Percentiles rank a stretch among this genome's conserved stretches.
phyloP scores from a whole-genome alignment of 1,140 invertebrate species.

The Aethina tumida region DNA sequence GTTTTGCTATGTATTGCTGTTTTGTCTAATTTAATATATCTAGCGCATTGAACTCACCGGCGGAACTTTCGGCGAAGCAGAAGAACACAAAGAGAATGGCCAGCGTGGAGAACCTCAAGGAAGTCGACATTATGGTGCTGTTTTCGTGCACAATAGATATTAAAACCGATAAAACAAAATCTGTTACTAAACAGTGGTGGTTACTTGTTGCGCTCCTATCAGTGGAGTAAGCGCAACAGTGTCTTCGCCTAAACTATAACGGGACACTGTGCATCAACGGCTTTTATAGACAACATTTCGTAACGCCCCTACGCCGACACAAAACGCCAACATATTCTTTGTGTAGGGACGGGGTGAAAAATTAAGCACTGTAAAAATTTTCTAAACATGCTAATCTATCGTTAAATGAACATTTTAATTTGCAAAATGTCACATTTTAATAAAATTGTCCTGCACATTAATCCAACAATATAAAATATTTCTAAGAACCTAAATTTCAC shows the following conservation, averaged over 20 bases:
- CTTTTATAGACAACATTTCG: conserved; percentile 18
- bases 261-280: conserved; percentile 6
- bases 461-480: too few relatives aligned
- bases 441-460: too few relatives aligned
- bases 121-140: conserved; percentile 12
- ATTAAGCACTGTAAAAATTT: too few relatives aligned
- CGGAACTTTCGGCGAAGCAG: conserved; percentile 28
- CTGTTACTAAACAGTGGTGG: conserved; percentile 3
- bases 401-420: too few relatives aligned
- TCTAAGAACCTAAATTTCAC: too few relatives aligned
- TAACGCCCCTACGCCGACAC: too few relatives aligned
- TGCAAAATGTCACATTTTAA: too few relatives aligned
- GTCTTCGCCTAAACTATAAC: conserved; percentile 10
- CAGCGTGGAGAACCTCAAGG: conserved; percentile 23
- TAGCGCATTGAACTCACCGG: conserved; percentile 29
- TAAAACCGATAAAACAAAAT: conserved; percentile 10
- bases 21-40: too few relatives aligned
- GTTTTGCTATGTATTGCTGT: not conserved
- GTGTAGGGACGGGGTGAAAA: too few relatives aligned
- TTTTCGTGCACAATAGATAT: conserved; percentile 9
- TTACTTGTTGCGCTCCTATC: conserved; percentile 12
- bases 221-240: conserved; percentile 7
- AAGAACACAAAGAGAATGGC: conserved; percentile 21
- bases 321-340: too few relatives aligned
- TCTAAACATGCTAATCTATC: too few relatives aligned